Percentiles rank a stretch among this genome's conserved stretches.
These are phyloP conservation scores for Mustela nigripes DNA, from an alignment of 2,113 vertebrate genomes.

Conservation along the genomic window DNA sequence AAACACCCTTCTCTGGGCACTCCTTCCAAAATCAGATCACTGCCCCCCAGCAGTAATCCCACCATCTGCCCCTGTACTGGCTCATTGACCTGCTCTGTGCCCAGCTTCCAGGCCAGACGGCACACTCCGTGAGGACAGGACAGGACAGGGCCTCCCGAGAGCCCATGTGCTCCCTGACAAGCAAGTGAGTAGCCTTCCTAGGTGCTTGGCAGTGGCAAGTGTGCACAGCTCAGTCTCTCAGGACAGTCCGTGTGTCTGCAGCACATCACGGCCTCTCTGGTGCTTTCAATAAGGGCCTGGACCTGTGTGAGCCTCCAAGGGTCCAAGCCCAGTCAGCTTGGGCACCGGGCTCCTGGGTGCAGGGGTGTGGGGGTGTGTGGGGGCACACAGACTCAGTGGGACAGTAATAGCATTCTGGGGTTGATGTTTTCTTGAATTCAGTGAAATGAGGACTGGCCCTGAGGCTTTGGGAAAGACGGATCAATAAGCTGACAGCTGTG, in stretches of 20 bases:
- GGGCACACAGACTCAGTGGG: neutral
- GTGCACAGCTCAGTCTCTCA: neutral
- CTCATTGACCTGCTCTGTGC: accelerated
- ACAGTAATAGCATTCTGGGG: neutral
- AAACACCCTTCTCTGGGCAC: neutral
- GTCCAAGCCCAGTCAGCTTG: neutral
- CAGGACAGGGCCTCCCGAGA: neutral
- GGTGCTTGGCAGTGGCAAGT: neutral
- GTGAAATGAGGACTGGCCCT: neutral
- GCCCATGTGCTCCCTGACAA: accelerated
- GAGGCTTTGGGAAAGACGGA: neutral
- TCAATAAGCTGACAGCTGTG: neutral
- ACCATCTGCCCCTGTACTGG: neutral
- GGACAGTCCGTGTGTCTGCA: neutral
- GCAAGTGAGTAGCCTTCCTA: accelerated
- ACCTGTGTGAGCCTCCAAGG: too few relatives aligned
- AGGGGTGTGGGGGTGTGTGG: accelerated
- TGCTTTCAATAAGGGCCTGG: neutral
- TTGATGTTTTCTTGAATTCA: neutral
- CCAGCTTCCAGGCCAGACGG: neutral
- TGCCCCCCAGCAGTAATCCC: accelerated
- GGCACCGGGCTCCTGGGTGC: neutral
- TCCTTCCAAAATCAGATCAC: neutral
- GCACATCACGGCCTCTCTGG: too few relatives aligned
- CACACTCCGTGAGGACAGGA: neutral